phyloP scores from a whole-genome alignment of 1,140 invertebrate genomes.

The Teleopsis dalmanni region DNA sequence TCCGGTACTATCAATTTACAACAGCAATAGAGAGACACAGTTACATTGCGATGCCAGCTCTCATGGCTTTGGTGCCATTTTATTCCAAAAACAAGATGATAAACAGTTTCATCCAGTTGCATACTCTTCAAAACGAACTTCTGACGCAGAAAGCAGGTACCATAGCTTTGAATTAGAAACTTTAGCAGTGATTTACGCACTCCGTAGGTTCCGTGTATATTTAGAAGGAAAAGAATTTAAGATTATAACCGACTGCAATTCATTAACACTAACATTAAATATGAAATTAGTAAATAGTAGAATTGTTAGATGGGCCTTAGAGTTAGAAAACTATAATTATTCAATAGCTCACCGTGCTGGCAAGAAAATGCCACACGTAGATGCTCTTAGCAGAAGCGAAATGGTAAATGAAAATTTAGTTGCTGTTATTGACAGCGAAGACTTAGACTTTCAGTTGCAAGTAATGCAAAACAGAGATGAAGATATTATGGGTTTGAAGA shows the following conservation, averaged over 20 bases:
- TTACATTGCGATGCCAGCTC: neutral
- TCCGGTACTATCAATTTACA: constrained; percentile 17
- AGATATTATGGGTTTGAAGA: neutral
- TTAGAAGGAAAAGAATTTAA: neutral
- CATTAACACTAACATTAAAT: neutral
- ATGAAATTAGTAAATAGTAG: constrained; percentile 36
- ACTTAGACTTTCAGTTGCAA: neutral
- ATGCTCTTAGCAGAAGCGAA: too few relatives aligned
- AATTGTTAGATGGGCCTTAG: constrained; percentile 30
- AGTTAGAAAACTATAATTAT: neutral
- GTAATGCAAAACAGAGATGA: neutral
- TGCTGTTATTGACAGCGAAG: neutral
- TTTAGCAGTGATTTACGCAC: neutral
- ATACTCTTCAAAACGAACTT: neutral
- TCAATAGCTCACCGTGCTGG: too few relatives aligned
- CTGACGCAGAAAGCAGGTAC: neutral
- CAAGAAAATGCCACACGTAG: too few relatives aligned
- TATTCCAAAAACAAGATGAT: neutral
- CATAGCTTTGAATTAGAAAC: neutral
- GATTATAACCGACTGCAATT: neutral
- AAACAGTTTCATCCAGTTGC: neutral
- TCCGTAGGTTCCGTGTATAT: neutral
- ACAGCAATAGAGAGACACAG: constrained; percentile 1
- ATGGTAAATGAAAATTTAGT: too few relatives aligned
- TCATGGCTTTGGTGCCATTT: neutral